Evolutionary conservation across 1,140 invertebrate species (phyloP).

Genomic region (Zaprionus vittiger): DNA sequence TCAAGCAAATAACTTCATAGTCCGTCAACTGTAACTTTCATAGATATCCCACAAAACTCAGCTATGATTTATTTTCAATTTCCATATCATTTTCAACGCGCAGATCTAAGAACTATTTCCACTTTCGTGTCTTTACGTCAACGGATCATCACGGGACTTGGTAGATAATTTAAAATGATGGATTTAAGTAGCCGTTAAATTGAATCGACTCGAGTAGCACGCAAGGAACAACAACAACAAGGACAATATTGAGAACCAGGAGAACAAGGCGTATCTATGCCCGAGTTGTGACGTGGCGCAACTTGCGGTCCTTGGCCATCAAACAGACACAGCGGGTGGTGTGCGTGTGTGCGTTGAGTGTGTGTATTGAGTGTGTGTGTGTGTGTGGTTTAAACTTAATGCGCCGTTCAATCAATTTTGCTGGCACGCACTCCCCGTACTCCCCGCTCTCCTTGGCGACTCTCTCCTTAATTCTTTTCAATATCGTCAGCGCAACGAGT

Average conservation of each 20-base stretch:
- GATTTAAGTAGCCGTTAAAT: conserved; percentile 57
- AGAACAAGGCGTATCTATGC: conserved; percentile 9
- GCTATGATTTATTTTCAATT: background rate
- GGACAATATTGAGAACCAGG: background rate
- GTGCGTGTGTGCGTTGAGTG: conserved; percentile 6
- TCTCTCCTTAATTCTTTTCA: conserved; percentile 35
- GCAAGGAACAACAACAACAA: conserved; percentile 16
- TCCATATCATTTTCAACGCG: background rate
- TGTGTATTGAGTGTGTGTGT: conserved; percentile 19
- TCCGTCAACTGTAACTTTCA: background rate
- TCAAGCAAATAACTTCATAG: background rate
- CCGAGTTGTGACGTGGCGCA: conserved; percentile 20
- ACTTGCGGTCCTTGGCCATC: conserved; percentile 4
- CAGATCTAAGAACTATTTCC: background rate
- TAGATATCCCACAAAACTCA: background rate
- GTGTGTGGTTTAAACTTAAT: conserved; percentile 72
- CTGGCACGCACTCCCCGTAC: background rate
- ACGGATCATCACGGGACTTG: background rate
- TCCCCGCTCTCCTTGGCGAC: background rate
- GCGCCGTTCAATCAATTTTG: conserved; percentile 75
- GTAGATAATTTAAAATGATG: conserved; percentile 42
- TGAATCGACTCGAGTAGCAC: conserved; percentile 33
- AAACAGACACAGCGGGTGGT: conserved; percentile 13
- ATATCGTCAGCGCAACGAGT: conserved; percentile 57
- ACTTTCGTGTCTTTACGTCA: background rate